These are phyloP conservation scores for Hypercompe scribonia DNA, from an alignment of 2,888 invertebrate genomes.

Conservation along the genomic window DNA sequence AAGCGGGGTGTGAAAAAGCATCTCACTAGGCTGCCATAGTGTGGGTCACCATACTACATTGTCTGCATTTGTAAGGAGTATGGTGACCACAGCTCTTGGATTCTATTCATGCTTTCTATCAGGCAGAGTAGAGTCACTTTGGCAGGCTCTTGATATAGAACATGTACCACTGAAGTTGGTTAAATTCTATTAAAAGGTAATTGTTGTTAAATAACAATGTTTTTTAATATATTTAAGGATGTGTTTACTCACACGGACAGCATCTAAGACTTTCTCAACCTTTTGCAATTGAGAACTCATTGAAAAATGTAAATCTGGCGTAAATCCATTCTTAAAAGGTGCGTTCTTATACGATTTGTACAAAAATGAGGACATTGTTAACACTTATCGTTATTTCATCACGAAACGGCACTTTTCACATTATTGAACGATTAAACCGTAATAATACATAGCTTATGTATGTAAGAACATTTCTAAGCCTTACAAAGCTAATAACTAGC, in stretches of 20 bases:
- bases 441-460: slow-evolving; percentile 16
- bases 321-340: slow-evolving; percentile 74
- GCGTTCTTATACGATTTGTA: slow-evolving; percentile 77
- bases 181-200: background rate
- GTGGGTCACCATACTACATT: too few relatives aligned
- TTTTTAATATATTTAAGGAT: slow-evolving; percentile 31
- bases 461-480: slow-evolving; percentile 30
- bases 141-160: too few relatives aligned
- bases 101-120: too few relatives aligned
- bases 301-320: slow-evolving; percentile 65
- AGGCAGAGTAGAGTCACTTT: too few relatives aligned
- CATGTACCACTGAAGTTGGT: too few relatives aligned
- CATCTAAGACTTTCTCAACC: slow-evolving; percentile 61
- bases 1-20: too few relatives aligned
- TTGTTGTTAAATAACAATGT: background rate
- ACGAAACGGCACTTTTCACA: slow-evolving; percentile 23
- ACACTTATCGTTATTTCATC: slow-evolving; percentile 14
- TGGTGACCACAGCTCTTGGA: too few relatives aligned
- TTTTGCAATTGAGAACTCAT: slow-evolving; percentile 64
- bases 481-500: slow-evolving; percentile 30
- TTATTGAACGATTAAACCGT: slow-evolving; percentile 19
- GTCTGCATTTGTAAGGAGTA: too few relatives aligned
- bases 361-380: slow-evolving; percentile 70
- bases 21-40: too few relatives aligned
- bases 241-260: slow-evolving; percentile 63